These are phyloP conservation scores for Phrynosoma platyrhinos DNA, from an alignment of 2,113 vertebrate species.

Conservation along the genomic window DNA sequence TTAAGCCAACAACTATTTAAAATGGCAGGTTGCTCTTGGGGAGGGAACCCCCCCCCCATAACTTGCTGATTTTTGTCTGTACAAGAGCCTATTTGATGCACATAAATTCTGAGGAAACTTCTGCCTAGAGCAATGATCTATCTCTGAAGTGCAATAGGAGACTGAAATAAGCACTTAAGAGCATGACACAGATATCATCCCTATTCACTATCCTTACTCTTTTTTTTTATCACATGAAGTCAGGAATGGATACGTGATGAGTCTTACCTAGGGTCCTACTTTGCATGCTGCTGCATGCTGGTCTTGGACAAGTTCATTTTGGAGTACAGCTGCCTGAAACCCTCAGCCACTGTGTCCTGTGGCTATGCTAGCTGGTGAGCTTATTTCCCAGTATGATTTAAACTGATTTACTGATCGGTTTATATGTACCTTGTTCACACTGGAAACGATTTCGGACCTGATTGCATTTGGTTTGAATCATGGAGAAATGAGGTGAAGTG, in stretches of 20 bases:
- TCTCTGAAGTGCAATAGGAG: constrained; percentile 53
- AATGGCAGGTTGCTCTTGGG: constrained; percentile 71
- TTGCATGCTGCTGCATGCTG: too few species aligned
- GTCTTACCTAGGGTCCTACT: background rate
- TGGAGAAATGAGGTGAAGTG: too few species aligned
- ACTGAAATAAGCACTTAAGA: constrained; percentile 38
- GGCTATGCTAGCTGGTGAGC: too few species aligned
- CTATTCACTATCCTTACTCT: background rate
- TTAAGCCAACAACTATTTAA: constrained; percentile 72
- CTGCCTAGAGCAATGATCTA: constrained; percentile 58
- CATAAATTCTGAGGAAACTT: constrained; percentile 59
- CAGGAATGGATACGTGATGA: background rate
- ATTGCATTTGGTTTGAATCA: too few species aligned
- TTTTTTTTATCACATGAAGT: background rate
- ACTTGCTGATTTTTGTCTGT: constrained; percentile 70
- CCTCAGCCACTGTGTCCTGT: too few species aligned
- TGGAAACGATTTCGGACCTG: too few species aligned
- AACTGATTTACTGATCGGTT: too few species aligned
- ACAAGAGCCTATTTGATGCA: constrained; percentile 69
- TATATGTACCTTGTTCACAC: too few species aligned
- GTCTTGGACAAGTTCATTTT: too few species aligned
- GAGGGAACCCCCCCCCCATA: constrained; percentile 38
- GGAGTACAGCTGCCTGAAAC: too few species aligned
- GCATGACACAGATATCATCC: constrained; percentile 27
- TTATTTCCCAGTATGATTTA: too few species aligned